Evolutionary conservation across 2,797 vertebrate genomes (phyloP).

Genomic region (Macropus fuliginosus): DNA sequence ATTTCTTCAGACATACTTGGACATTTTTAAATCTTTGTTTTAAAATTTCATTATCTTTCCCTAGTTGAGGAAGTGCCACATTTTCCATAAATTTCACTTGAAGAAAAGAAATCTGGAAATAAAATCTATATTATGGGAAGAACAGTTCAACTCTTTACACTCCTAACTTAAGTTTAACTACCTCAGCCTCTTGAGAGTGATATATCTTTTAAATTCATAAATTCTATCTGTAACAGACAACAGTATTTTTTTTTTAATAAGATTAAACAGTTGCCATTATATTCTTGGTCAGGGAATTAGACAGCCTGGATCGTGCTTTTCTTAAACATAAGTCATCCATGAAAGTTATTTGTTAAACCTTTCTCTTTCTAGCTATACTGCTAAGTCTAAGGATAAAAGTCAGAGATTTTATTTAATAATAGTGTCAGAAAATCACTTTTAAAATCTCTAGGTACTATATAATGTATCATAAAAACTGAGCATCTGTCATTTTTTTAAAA

Average conservation of each 20-base stretch:
- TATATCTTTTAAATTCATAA: constrained; percentile 45
- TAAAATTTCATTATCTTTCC: constrained; percentile 54
- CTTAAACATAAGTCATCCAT: constrained; percentile 31
- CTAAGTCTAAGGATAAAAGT: constrained; percentile 63
- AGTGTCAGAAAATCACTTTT: constrained; percentile 22
- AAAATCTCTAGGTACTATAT: neutral
- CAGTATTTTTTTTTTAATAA: neutral
- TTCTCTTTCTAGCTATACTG: constrained; percentile 53
- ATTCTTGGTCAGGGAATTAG: constrained; percentile 43
- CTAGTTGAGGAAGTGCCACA: constrained; percentile 23
- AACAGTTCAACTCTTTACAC: constrained; percentile 21
- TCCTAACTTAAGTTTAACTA: constrained; percentile 43
- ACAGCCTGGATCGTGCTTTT: constrained; percentile 25
- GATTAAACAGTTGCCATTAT: constrained; percentile 1
- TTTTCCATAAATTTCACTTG: constrained; percentile 34
- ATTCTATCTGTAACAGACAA: neutral
- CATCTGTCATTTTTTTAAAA: neutral
- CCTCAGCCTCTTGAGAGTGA: constrained; percentile 13
- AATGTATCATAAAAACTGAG: neutral
- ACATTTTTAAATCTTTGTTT: constrained; percentile 60
- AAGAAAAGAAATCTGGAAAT: neutral
- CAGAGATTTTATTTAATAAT: constrained; percentile 43
- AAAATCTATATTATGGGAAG: constrained; percentile 37
- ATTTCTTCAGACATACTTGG: constrained; percentile 35
- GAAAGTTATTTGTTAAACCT: constrained; percentile 46